Conservation (phyloP, 2,888 invertebrate genomes). For the Eulithis prunata region DNA sequence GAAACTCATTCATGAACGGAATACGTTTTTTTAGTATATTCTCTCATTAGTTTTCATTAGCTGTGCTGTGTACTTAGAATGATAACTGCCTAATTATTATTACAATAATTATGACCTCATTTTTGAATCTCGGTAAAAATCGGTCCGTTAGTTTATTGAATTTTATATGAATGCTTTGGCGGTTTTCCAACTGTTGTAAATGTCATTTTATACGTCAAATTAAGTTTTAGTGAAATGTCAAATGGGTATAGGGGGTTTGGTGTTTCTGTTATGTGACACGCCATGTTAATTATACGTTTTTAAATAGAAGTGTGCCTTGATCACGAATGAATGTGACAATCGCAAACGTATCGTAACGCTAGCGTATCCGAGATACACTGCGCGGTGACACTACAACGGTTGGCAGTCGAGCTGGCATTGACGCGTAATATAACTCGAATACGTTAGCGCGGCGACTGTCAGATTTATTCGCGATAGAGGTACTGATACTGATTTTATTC, state of each 20-base stretch:
- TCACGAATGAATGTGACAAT: too few species aligned
- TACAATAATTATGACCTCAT: slow-evolving; percentile 47
- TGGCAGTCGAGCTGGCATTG: too few species aligned
- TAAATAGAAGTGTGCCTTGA: neutral
- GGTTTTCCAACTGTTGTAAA: slow-evolving; percentile 54
- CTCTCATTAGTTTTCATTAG: slow-evolving; percentile 79
- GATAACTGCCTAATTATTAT: slow-evolving; percentile 63
- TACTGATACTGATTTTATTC: neutral
- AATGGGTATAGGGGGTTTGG: slow-evolving; percentile 9
- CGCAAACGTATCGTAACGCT: too few species aligned
- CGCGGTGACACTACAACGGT: too few species aligned
- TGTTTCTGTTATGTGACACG: slow-evolving; percentile 10
- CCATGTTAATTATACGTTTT: slow-evolving; percentile 5
- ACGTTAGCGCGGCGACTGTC: too few species aligned
- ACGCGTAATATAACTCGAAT: too few species aligned
- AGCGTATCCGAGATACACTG: too few species aligned
- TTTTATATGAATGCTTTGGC: slow-evolving; percentile 60
- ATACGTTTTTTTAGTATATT: slow-evolving; percentile 71
- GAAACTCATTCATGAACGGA: slow-evolving; percentile 57
- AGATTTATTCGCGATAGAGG: too few species aligned
- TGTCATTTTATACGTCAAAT: slow-evolving; percentile 30
- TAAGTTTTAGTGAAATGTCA: slow-evolving; percentile 21
- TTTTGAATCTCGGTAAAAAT: slow-evolving; percentile 69
- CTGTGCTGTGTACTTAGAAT: slow-evolving; percentile 82
- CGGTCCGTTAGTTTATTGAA: slow-evolving; percentile 78